Evolutionary conservation across 2,113 vertebrate species (phyloP).

Genomic region (Peromyscus maniculatus): DNA sequence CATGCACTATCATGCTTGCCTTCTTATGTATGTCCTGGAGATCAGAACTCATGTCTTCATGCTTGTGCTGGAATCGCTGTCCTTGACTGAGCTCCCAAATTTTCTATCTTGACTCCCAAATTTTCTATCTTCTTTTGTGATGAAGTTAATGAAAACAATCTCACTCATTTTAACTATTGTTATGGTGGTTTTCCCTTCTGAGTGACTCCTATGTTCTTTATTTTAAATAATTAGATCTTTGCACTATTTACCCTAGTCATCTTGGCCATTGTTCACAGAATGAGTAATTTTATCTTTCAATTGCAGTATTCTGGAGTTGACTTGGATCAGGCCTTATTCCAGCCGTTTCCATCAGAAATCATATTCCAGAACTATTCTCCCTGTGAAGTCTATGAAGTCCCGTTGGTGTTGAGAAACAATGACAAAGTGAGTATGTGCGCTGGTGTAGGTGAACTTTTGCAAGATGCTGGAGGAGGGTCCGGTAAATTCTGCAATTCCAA

Average conservation of each 20-base stretch:
- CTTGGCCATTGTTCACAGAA: background rate
- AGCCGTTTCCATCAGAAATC: constrained; percentile 92
- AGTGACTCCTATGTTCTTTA: background rate
- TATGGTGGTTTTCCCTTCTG: background rate
- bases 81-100: background rate
- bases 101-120: background rate
- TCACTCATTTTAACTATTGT: background rate
- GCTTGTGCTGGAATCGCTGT: background rate
- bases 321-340: constrained; percentile 89
- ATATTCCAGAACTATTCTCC: constrained; percentile 92
- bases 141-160: constrained; percentile 23
- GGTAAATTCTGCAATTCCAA: background rate
- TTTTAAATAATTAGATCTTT: background rate
- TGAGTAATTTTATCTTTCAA: constrained; percentile 59
- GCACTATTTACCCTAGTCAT: background rate
- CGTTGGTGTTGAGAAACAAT: constrained; percentile 90
- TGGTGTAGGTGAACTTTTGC: background rate
- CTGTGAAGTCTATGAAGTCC: constrained; percentile 89
- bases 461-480: background rate
- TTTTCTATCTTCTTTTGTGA: background rate
- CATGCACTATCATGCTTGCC: too few species aligned
- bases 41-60: background rate
- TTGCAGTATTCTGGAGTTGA: constrained; percentile 88
- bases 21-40: background rate
- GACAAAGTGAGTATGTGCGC: constrained; percentile 86